Percentiles rank a stretch among this genome's conserved stretches.
phyloP scores from a whole-genome alignment of 2,888 invertebrate species.

The Campoletis raptor region DNA sequence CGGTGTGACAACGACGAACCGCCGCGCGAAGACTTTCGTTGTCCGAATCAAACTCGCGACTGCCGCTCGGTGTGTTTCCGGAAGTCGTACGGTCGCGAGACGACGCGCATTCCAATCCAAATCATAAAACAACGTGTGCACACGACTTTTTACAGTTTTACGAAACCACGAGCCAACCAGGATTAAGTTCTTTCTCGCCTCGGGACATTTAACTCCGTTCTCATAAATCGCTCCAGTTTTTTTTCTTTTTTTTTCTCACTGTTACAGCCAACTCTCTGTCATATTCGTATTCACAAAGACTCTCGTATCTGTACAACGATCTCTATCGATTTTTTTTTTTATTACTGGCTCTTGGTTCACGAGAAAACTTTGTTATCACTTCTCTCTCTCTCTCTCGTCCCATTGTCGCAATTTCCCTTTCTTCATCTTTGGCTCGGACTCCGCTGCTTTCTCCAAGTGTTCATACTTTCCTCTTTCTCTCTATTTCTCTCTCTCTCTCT shows the following conservation, averaged over 20 bases:
- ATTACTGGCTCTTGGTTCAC: not conserved
- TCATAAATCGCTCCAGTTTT: not conserved
- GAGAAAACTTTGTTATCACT: not conserved
- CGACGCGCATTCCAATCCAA: not conserved
- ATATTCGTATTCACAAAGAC: not conserved
- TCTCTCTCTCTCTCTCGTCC: not conserved
- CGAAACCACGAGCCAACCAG: not conserved
- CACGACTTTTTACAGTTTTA: not conserved
- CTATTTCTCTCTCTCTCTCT: not conserved
- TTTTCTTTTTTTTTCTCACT: not conserved
- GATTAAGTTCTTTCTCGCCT: not conserved
- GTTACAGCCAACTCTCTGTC: not conserved
- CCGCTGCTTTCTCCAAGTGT: constrained; percentile 39
- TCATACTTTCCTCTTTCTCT: constrained; percentile 25
- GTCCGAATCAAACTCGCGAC: not conserved
- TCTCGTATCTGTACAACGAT: not conserved
- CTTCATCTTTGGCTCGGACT: constrained; percentile 13
- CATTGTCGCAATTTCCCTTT: constrained; percentile 40
- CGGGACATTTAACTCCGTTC: not conserved
- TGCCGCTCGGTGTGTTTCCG: constrained; percentile 1
- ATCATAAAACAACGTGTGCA: not conserved
- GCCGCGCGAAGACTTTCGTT: not conserved
- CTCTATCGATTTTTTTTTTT: not conserved
- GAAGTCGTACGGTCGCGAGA: constrained; percentile 9
- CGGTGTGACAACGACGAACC: not conserved